A percentile compares a stretch with the other conserved stretches of the same genome.
Evolutionary conservation across 2,888 invertebrate genomes (phyloP).

Genomic region (Dynastes grantii): DNA sequence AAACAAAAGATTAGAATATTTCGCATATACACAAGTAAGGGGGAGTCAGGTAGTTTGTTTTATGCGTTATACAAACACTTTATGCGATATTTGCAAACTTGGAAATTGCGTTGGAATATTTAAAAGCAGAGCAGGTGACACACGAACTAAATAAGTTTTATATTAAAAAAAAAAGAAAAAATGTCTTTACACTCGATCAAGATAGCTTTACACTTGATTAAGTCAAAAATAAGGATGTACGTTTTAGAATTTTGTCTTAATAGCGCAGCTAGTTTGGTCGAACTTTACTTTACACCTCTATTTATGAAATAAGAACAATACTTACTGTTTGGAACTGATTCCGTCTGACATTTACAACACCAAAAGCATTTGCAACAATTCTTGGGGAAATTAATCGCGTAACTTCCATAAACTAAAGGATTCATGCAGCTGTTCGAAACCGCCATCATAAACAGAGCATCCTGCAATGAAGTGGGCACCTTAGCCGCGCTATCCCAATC

Average conservation of each 20-base stretch:
- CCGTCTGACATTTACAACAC: constrained; percentile 52
- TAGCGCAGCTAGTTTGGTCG: no score
- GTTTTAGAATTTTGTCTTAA: no score
- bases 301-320: not conserved
- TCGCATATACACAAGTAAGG: no score
- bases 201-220: no score
- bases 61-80: no score
- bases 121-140: constrained; percentile 13
- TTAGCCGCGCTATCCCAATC: constrained; percentile 78
- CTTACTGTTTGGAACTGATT: constrained; percentile 31
- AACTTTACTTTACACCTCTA: not conserved
- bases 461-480: constrained; percentile 79
- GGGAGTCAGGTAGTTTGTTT: no score
- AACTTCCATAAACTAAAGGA: constrained; percentile 84
- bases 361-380: constrained; percentile 65
- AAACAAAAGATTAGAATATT: no score
- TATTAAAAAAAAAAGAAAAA: no score
- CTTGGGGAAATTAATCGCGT: constrained; percentile 75
- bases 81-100: no score
- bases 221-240: no score
- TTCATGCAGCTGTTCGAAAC: constrained; percentile 88
- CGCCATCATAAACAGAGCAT: constrained; percentile 84
- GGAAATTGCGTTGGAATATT: not conserved
- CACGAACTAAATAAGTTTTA: not conserved
- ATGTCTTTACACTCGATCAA: no score